Conservation (phyloP, 2,888 invertebrate genomes). For the Sesia apiformis region DNA sequence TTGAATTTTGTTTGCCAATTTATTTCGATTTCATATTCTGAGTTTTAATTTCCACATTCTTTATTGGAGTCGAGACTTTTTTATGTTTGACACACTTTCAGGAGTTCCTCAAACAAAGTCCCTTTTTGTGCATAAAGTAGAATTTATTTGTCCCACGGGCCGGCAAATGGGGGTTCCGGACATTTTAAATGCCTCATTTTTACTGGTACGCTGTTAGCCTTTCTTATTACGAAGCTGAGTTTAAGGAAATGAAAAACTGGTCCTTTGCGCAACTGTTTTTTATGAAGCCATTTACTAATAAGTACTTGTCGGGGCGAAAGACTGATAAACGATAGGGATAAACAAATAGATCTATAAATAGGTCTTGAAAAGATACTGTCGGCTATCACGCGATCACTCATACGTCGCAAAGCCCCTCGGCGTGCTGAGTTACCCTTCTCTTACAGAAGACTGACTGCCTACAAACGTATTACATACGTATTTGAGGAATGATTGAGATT, state of each 20-base stretch:
- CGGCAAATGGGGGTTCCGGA: background rate
- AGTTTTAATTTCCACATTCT: conserved; percentile 3
- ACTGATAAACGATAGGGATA: too few species aligned
- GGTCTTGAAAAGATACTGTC: too few species aligned
- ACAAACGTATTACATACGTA: too few species aligned
- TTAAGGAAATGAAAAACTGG: background rate
- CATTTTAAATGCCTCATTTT: background rate
- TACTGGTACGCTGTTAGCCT: background rate
- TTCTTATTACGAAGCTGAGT: background rate
- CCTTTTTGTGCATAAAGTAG: conserved; percentile 5
- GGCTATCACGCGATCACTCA: too few species aligned
- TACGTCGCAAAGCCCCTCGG: too few species aligned
- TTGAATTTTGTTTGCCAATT: too few species aligned
- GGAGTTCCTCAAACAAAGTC: conserved; percentile 1
- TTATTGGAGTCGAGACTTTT: conserved; percentile 3
- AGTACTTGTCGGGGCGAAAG: too few species aligned
- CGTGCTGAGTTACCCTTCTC: too few species aligned
- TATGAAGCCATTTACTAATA: too few species aligned
- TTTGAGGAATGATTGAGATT: too few species aligned
- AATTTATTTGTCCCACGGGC: conserved; percentile 6
- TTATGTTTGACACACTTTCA: conserved; percentile 6
- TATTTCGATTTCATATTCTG: background rate
- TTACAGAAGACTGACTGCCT: too few species aligned
- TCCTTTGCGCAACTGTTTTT: background rate
- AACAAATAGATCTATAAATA: too few species aligned